Conservation (phyloP, 2,797 vertebrate genomes). For the Pteronotus mesoamericanus region DNA sequence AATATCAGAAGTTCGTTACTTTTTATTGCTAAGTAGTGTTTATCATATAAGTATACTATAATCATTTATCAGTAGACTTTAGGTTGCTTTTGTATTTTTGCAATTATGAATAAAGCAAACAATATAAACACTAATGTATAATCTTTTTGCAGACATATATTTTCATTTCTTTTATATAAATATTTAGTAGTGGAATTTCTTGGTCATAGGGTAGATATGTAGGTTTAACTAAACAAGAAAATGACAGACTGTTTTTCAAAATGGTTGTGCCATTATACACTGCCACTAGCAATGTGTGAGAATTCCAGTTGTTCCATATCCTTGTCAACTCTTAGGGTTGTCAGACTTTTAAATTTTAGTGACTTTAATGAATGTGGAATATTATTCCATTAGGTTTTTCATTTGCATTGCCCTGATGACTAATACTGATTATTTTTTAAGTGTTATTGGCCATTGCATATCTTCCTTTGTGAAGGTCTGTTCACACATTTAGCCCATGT, state of each 20-base stretch:
- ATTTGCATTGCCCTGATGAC: background rate
- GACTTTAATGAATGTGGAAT: background rate
- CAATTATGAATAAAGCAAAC: background rate
- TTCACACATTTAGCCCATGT: background rate
- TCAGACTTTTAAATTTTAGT: background rate
- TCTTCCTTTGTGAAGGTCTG: background rate
- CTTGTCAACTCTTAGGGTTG: background rate
- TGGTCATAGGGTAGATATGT: background rate
- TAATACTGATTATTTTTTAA: background rate
- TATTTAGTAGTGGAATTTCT: background rate
- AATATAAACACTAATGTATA: background rate
- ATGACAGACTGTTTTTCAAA: background rate
- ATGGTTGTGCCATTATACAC: background rate
- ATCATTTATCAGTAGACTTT: background rate
- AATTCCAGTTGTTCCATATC: background rate
- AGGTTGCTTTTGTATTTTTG: background rate
- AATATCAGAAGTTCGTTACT: background rate
- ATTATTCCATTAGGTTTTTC: background rate
- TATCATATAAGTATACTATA: background rate
- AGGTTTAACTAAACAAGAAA: background rate
- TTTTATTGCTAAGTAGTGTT: background rate
- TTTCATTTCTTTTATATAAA: conserved; percentile 1
- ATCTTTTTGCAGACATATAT: background rate
- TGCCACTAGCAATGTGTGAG: background rate
- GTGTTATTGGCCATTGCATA: background rate